Conservation (phyloP, 2,113 vertebrate genomes). For the Pholis gunnellus region DNA sequence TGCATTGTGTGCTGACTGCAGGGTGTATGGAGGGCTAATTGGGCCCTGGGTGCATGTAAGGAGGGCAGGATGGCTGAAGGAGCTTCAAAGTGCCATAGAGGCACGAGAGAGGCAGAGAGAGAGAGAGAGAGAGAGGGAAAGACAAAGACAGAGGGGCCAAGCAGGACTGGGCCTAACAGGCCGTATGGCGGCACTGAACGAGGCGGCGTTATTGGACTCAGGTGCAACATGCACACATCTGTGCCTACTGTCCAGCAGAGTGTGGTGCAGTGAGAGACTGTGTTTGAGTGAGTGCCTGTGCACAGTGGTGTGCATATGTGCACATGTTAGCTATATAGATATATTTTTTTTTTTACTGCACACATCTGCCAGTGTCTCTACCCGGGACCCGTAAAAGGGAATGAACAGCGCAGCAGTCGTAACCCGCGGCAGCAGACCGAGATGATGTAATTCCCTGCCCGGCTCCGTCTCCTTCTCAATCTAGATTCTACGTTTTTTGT, state of each 20-base stretch:
- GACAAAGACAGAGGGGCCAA: not conserved
- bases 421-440: conserved; percentile 85
- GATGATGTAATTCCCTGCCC: conserved; percentile 81
- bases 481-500: not conserved
- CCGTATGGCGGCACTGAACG: conserved; percentile 88
- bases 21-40: conserved; percentile 87
- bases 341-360: conserved; percentile 89
- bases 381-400: conserved; percentile 91
- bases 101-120: conserved; percentile 81
- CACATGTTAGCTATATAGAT: conserved; percentile 69
- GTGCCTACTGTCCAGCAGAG: conserved; percentile 65
- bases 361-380: conserved; percentile 92
- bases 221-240: conserved; percentile 91
- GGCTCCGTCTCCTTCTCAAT: conserved; percentile 67
- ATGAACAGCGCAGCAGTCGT: conserved; percentile 87
- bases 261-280: conserved; percentile 7
- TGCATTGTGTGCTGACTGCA: conserved; percentile 78
- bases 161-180: conserved; percentile 82
- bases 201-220: conserved; percentile 91
- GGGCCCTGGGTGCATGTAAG: conserved; percentile 94
- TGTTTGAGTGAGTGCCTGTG: conserved; percentile 8
- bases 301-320: conserved; percentile 35
- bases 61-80: conserved; percentile 87
- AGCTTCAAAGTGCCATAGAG: conserved; percentile 85
- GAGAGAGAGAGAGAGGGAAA: not conserved